Percentiles rank a stretch among this genome's conserved stretches.
Evolutionary conservation across 2,888 invertebrate species (phyloP).

Genomic region (Cryptus viduatorius): DNA sequence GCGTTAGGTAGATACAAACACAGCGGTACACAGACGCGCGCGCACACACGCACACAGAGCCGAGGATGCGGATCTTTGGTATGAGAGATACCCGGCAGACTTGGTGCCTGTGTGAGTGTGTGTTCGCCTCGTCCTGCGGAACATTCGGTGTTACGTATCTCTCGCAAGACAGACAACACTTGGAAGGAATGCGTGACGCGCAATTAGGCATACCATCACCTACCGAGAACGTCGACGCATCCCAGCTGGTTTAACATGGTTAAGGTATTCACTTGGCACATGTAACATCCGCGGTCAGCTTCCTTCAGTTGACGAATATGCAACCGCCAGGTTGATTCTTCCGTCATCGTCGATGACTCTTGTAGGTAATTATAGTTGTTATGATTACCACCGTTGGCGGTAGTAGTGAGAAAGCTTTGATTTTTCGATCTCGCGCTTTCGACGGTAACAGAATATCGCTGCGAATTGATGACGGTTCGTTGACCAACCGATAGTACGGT

Average conservation of each 20-base stretch:
- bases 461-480: constrained; percentile 91
- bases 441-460: constrained; percentile 89
- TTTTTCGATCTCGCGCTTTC: constrained; percentile 80
- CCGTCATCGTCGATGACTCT: constrained; percentile 86
- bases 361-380: constrained; percentile 54
- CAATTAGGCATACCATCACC: constrained; percentile 83
- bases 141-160: constrained; percentile 28
- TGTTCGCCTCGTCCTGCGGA: constrained; percentile 25
- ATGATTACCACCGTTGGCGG: constrained; percentile 51
- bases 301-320: constrained; percentile 91
- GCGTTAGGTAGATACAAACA: neutral
- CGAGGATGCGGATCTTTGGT: neutral
- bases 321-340: constrained; percentile 90
- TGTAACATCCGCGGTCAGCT: constrained; percentile 91
- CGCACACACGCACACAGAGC: too few relatives aligned
- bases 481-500: constrained; percentile 91
- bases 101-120: neutral
- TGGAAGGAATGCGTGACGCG: constrained; percentile 74
- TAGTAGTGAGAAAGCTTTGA: constrained; percentile 70
- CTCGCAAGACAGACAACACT: constrained; percentile 67
- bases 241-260: constrained; percentile 92
- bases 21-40: neutral
- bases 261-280: constrained; percentile 93
- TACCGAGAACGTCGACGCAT: constrained; percentile 91
- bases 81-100: neutral